phyloP scores from a whole-genome alignment of 2,113 vertebrate genomes.

The Tamias sibiricus region DNA sequence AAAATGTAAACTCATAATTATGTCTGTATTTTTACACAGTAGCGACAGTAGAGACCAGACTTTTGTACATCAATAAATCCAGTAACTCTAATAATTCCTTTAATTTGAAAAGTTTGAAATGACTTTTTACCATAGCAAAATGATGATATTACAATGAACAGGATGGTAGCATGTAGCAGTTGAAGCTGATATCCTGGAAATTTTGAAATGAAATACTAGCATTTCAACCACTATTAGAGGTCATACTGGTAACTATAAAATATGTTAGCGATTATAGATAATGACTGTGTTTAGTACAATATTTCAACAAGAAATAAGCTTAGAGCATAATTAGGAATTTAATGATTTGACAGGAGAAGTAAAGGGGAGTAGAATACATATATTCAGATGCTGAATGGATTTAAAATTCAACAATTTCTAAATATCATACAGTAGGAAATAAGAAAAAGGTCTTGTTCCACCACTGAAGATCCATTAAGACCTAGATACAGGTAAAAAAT shows the following conservation, averaged over 20 bases:
- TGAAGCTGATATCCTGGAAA: background rate
- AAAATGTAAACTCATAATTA: background rate
- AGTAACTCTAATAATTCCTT: background rate
- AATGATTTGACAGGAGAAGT: background rate
- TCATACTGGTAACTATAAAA: background rate
- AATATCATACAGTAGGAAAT: background rate
- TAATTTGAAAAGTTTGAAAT: background rate
- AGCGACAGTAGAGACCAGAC: background rate
- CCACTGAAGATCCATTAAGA: background rate
- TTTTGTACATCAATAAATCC: background rate
- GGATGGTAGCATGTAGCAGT: background rate
- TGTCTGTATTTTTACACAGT: background rate
- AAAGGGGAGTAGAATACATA: background rate
- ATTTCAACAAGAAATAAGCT: background rate
- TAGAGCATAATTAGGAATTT: background rate
- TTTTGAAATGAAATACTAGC: background rate
- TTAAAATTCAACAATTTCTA: background rate
- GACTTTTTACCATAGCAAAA: background rate
- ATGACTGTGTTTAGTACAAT: background rate
- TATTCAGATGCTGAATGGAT: background rate
- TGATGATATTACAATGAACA: background rate
- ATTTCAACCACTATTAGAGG: background rate
- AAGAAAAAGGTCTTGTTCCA: background rate
- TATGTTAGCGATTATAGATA: background rate
- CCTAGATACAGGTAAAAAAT: background rate